phyloP scores from a whole-genome alignment of 1,140 invertebrate genomes.

The Dendrolimus punctatus region DNA sequence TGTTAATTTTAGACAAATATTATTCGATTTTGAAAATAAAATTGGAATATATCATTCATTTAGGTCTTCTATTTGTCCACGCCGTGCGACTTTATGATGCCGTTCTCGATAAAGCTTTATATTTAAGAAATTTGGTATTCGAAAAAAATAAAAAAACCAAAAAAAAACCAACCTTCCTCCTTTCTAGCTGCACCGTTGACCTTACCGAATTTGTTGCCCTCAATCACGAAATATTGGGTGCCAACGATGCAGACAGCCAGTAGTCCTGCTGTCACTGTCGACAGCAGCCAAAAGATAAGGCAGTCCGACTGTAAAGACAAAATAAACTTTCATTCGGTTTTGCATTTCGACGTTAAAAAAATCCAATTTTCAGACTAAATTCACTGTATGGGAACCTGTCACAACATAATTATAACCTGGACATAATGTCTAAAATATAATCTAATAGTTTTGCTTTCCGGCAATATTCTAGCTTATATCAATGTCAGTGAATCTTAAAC shows the following conservation, averaged over 20 bases:
- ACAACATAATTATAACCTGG: no score
- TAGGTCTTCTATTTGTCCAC: no score
- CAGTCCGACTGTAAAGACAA: slow-evolving; percentile 70
- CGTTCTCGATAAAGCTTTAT: neutral
- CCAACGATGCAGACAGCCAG: slow-evolving; percentile 74
- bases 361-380: no score
- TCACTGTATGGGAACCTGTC: no score
- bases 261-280: slow-evolving; percentile 75
- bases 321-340: neutral
- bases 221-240: slow-evolving; percentile 77
- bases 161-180: slow-evolving; percentile 60
- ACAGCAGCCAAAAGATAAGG: slow-evolving; percentile 75
- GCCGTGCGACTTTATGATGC: no score
- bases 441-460: no score
- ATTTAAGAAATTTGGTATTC: slow-evolving; percentile 4
- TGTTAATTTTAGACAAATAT: neutral
- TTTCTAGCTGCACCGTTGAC: slow-evolving; percentile 45
- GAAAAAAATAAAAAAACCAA: slow-evolving; percentile 24
- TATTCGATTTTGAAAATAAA: neutral
- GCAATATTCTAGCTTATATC: no score
- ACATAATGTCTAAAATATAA: no score
- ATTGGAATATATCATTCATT: no score
- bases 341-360: no score
- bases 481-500: no score
- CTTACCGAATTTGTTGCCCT: slow-evolving; percentile 73